Conservation (phyloP, 2,113 vertebrate genomes). For the Bos taurus region DNA sequence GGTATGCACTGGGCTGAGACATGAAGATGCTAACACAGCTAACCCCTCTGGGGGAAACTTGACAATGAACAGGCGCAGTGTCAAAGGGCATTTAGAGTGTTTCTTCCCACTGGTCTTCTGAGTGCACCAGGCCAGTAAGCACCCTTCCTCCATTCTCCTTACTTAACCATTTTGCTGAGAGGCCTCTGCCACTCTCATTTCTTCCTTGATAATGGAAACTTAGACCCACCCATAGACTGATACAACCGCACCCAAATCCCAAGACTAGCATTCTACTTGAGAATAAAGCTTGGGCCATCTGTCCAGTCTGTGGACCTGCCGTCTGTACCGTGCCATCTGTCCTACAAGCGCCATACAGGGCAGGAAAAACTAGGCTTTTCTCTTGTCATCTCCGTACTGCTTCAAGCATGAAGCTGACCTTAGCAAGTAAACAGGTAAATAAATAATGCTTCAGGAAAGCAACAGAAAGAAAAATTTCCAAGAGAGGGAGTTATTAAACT, state of each 20-base stretch:
- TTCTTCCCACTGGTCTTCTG: not conserved
- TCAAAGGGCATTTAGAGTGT: not conserved
- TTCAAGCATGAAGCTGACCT: not conserved
- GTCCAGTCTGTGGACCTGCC: not conserved
- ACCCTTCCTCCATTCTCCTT: not conserved
- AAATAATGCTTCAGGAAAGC: constrained; percentile 11
- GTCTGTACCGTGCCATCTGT: not conserved
- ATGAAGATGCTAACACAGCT: not conserved
- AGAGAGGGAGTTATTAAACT: not conserved
- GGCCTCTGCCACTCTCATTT: not conserved
- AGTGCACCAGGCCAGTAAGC: not conserved
- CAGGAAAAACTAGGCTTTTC: not conserved
- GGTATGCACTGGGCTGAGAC: not conserved
- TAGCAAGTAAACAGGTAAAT: not conserved
- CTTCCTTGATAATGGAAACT: not conserved
- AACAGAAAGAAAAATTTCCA: constrained; percentile 39
- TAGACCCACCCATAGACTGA: not conserved
- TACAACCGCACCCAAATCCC: not conserved
- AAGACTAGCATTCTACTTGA: not conserved
- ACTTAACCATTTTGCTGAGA: not conserved
- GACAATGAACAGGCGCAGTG: not conserved
- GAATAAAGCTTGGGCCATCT: not conserved
- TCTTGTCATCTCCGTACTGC: not conserved
- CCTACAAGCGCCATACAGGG: not conserved
- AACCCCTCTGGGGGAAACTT: not conserved